A percentile compares a stretch with the other conserved stretches of the same genome.
phyloP scores from a whole-genome alignment of 2,888 invertebrate genomes.

The Acronicta aceris region DNA sequence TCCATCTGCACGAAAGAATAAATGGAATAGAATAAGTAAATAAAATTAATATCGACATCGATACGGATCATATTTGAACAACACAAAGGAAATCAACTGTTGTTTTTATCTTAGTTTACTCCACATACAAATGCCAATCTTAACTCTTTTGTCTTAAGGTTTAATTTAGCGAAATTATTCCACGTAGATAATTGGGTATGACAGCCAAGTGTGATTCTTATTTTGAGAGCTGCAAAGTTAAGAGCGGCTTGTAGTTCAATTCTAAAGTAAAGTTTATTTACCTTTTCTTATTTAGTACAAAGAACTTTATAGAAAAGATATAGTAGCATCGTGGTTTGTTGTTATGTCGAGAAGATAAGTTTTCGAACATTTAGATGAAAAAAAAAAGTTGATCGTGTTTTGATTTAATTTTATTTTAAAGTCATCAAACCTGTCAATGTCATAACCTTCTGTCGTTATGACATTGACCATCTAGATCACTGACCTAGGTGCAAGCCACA shows the following conservation, averaged over 20 bases:
- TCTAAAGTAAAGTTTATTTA: slow-evolving; percentile 39
- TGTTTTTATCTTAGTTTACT: slow-evolving; percentile 19
- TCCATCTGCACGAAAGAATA: too few relatives aligned
- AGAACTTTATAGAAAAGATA: slow-evolving; percentile 3
- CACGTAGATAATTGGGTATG: not conserved
- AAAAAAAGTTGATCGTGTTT: too few relatives aligned
- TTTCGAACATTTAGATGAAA: not conserved
- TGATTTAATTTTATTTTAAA: too few relatives aligned
- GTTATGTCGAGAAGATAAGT: not conserved
- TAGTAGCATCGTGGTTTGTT: slow-evolving; percentile 11
- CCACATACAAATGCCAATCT: not conserved
- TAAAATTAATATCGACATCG: slow-evolving; percentile 7
- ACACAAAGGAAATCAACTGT: slow-evolving; percentile 25
- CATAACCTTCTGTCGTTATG: too few relatives aligned
- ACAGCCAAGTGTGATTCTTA: slow-evolving; percentile 1
- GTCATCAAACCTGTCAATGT: too few relatives aligned
- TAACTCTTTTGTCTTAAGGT: accelerated
- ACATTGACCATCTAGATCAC: too few relatives aligned
- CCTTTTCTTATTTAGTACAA: slow-evolving; percentile 30
- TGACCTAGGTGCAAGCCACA: too few relatives aligned
- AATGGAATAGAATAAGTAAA: too few relatives aligned
- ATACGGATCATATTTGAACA: slow-evolving; percentile 15
- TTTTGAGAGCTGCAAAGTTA: accelerated
- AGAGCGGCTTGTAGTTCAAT: not conserved
- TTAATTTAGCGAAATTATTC: not conserved